Conservation (phyloP, 2,888 invertebrate genomes). For the Tridacna crocea region DNA sequence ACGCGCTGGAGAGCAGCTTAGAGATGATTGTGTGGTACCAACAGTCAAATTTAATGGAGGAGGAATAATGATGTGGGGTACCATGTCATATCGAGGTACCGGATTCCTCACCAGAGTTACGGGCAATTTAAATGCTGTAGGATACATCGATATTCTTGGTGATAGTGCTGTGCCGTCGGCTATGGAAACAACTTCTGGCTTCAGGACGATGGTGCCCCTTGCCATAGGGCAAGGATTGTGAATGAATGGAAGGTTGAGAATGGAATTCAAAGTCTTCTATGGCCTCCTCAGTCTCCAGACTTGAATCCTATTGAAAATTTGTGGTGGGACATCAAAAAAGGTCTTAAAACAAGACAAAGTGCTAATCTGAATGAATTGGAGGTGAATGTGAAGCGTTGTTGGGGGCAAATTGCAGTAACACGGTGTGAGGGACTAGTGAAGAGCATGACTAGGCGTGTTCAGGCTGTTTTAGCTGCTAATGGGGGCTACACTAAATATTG, state of each 20-base stretch:
- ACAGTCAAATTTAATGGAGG: conserved; percentile 4
- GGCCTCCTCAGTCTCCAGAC: conserved; percentile 29
- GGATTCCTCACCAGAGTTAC: not conserved
- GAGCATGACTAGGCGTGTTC: too few species aligned
- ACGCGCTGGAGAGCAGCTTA: not conserved
- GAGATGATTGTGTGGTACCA: conserved; percentile 3
- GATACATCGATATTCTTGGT: conserved; percentile 27
- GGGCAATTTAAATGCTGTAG: conserved; percentile 22
- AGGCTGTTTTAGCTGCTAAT: too few species aligned
- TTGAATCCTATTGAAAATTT: too few species aligned
- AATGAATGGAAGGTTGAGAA: too few species aligned
- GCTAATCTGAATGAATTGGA: too few species aligned
- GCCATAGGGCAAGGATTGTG: conserved; percentile 25
- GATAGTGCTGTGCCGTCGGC: conserved; percentile 14
- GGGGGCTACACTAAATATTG: too few species aligned
- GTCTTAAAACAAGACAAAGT: too few species aligned
- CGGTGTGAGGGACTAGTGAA: too few species aligned
- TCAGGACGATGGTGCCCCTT: conserved; percentile 29
- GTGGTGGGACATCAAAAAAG: too few species aligned
- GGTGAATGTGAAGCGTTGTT: too few species aligned
- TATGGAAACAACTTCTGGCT: conserved; percentile 17
- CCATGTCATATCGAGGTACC: not conserved
- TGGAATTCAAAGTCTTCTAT: conserved; percentile 26
- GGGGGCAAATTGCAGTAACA: too few species aligned
- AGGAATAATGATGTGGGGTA: not conserved